phyloP scores from a whole-genome alignment of 2,797 vertebrate genomes.

The Xenopus petersii region DNA sequence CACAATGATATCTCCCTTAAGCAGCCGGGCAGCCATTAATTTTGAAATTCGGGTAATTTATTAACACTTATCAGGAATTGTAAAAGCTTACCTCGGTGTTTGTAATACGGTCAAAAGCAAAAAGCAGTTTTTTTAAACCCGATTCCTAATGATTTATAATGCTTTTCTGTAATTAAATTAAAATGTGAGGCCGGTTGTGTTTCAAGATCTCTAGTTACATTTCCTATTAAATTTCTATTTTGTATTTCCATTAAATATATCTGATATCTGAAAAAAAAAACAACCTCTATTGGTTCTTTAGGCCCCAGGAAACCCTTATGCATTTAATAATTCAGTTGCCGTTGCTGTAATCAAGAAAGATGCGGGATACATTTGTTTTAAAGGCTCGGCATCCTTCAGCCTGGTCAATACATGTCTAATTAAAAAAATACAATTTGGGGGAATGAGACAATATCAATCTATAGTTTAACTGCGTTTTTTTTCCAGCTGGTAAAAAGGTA shows the following conservation, averaged over 20 bases:
- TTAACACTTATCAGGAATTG: slow-evolving; percentile 99
- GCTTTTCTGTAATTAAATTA: slow-evolving; percentile 97
- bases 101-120: slow-evolving; percentile 92
- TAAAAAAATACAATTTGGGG: slow-evolving; percentile 25
- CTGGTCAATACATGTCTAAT: slow-evolving; percentile 34
- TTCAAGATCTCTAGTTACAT: slow-evolving; percentile 99
- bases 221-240: slow-evolving; percentile 97
- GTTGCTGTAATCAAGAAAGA: slow-evolving; percentile 66
- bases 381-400: slow-evolving; percentile 21
- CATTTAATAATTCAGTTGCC: slow-evolving; percentile 71
- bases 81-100: slow-evolving; percentile 96
- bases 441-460: not conserved
- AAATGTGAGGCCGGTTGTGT: slow-evolving; percentile 97
- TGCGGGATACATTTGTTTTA: slow-evolving; percentile 29
- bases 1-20: slow-evolving; percentile 98
- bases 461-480: not conserved
- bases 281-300: slow-evolving; percentile 68
- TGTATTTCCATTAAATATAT: slow-evolving; percentile 86
- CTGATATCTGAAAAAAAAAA: slow-evolving; percentile 87
- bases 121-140: slow-evolving; percentile 79
- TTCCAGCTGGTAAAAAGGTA: not conserved
- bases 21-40: slow-evolving; percentile 99
- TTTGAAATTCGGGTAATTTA: slow-evolving; percentile 99
- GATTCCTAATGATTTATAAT: slow-evolving; percentile 99
- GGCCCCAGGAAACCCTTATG: slow-evolving; percentile 67